Evolutionary conservation across 2,797 vertebrate species (phyloP), one percentile per base, ranked within the genome.

Genomic region (Petrocephalus schoutedeni): DNA sequence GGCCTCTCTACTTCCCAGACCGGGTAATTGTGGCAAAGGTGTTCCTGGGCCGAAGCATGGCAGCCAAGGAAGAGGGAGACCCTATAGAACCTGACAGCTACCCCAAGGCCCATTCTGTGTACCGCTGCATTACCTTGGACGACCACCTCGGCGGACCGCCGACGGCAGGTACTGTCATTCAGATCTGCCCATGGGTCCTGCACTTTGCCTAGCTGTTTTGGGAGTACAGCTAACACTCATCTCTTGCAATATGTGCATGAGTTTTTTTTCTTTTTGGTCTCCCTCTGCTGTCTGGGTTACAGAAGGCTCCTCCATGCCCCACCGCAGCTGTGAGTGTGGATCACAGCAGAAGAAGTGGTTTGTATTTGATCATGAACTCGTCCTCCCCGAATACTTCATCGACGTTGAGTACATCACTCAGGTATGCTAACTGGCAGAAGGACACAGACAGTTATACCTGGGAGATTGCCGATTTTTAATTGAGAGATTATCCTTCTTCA

Each of bases 331-430:
- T 88, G 92, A 93, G 74, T 96, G 94, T 91, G 92, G 89, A 61
- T 90, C 91, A 12, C 88, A 91, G 45, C 94, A 93, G 88, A 95
- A 90, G 86, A 93, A 96, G 90, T 98, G 96, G 96, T 96, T 97
- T 92, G 92, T 97, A 89, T 97, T 97, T 90, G 96, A 97, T 89
- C 95, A 92, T 85, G 95, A 97, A 28, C 94, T 97, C 16, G 91
- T 96, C 89, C 93, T 98, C 89, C 97, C 97, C 14, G 96, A 97
- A 91, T 96, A 96, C 91, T 77, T 96, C 53, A 91, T 96, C 86
- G 95, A 96, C 90, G 96, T 97, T 94, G 95, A 97, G 89, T 97
- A 96, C 23, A 19, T 95, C 90, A 95, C 94, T 2, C 77, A 89
- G 95, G 96, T 97, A 94, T 64, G 89, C 56, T 36, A 41, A 28